These are phyloP conservation scores for Thysanoteuthis rhombus DNA, from an alignment of 2,888 invertebrate species.

Conservation along the genomic window DNA sequence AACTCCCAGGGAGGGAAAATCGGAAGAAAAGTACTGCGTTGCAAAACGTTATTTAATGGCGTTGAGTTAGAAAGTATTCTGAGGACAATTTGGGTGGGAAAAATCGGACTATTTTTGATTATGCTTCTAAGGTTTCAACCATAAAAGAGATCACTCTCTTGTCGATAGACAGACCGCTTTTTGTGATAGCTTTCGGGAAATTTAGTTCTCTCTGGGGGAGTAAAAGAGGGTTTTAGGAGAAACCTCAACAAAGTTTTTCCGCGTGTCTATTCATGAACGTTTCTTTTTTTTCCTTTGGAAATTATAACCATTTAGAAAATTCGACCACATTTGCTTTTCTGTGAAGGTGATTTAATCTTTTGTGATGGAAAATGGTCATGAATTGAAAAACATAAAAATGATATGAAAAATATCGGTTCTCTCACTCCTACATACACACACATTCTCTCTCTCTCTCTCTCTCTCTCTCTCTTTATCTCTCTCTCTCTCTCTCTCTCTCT, in stretches of 20 bases:
- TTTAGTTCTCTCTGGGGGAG: background rate
- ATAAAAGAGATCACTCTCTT: background rate
- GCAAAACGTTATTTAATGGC: background rate
- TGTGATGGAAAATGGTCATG: background rate
- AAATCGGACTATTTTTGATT: background rate
- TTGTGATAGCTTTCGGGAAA: background rate
- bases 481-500: too few relatives aligned
- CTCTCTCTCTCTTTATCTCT: too few relatives aligned
- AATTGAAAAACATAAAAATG: background rate
- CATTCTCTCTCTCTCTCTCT: too few relatives aligned
- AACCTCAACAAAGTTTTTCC: background rate
- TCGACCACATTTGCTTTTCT: background rate
- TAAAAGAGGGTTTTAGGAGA: background rate
- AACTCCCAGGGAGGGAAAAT: background rate
- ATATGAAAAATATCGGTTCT: background rate
- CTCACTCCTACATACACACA: too few relatives aligned
- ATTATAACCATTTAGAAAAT: background rate
- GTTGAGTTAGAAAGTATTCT: background rate
- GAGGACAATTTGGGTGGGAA: background rate
- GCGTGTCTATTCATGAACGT: background rate
- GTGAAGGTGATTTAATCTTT: background rate
- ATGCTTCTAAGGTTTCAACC: background rate
- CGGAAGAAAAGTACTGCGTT: background rate
- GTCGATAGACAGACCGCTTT: background rate
- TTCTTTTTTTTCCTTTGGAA: background rate